A percentile compares a stretch with the other conserved stretches of the same genome.
phyloP scores from a whole-genome alignment of 1,140 invertebrate species.

The Drosophila suzukii region DNA sequence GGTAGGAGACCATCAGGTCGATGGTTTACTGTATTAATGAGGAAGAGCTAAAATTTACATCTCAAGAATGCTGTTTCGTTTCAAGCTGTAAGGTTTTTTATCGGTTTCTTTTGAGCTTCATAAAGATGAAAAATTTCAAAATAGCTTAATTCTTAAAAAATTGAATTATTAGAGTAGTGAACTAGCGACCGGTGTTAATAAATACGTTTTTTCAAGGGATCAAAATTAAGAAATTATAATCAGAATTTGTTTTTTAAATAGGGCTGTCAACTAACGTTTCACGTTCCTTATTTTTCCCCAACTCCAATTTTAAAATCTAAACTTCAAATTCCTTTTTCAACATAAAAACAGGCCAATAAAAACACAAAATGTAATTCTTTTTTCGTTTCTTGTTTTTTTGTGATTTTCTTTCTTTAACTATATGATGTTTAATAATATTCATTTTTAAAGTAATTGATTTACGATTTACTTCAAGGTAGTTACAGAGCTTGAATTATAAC shows the following conservation, averaged over 20 bases:
- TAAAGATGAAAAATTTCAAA: constrained; percentile 20
- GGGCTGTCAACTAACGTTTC: no score
- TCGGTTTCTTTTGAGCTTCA: constrained; percentile 15
- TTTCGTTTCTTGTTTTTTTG: constrained; percentile 28
- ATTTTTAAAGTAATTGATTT: constrained; percentile 43
- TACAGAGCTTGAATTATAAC: constrained; percentile 49
- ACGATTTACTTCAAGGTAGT: constrained; percentile 69
- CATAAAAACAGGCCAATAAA: constrained; percentile 16
- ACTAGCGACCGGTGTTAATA: no score
- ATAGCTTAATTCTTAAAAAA: not conserved
- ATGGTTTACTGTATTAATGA: constrained; percentile 20
- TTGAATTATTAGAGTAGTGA: no score
- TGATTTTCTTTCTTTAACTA: constrained; percentile 25
- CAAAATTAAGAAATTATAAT: not conserved
- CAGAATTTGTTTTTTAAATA: not conserved
- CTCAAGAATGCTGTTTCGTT: constrained; percentile 6
- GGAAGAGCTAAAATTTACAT: constrained; percentile 12
- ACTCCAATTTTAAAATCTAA: not conserved
- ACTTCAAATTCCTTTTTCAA: constrained; percentile 3
- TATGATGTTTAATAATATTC: constrained; percentile 40
- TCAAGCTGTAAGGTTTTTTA: not conserved
- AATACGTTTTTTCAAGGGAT: no score
- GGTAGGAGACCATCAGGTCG: constrained; percentile 25
- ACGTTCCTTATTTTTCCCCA: not conserved
- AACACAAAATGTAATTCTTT: constrained; percentile 38